A percentile compares a stretch with the other conserved stretches of the same genome.
phyloP scores from a whole-genome alignment of 2,797 vertebrate species.

The Agapornis canus region DNA sequence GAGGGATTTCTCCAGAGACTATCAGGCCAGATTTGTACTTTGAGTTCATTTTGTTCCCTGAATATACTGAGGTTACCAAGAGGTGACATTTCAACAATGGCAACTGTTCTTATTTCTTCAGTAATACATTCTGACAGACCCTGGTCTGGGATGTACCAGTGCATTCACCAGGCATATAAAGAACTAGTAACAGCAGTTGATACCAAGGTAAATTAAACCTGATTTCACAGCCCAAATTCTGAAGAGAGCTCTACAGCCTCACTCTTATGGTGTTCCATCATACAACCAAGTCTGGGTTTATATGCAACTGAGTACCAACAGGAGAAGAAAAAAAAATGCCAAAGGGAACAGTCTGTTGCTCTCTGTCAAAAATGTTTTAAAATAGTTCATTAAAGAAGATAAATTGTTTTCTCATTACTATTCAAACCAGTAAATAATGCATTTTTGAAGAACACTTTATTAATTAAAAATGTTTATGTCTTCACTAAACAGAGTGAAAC shows the following conservation, averaged over 20 bases:
- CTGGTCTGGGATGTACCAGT: not conserved
- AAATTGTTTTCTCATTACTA: slow-evolving; percentile 69
- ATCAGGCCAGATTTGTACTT: slow-evolving; percentile 26
- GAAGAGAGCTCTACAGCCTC: not conserved
- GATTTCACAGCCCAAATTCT: not conserved
- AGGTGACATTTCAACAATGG: slow-evolving; percentile 33
- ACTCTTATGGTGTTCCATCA: not conserved
- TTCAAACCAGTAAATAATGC: slow-evolving; percentile 70
- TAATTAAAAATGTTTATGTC: slow-evolving; percentile 74
- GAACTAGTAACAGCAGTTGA: not conserved
- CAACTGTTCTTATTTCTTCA: slow-evolving; percentile 3
- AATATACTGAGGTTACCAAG: slow-evolving; percentile 41
- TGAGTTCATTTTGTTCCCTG: slow-evolving; percentile 48
- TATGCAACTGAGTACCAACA: not conserved
- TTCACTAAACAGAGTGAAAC: slow-evolving; percentile 38
- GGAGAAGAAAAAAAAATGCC: not conserved
- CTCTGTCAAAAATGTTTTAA: slow-evolving; percentile 58
- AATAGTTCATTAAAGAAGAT: slow-evolving; percentile 68
- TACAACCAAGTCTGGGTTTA: not conserved
- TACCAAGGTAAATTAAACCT: not conserved
- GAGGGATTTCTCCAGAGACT: slow-evolving; percentile 43
- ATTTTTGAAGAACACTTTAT: slow-evolving; percentile 71
- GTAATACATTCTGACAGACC: not conserved
- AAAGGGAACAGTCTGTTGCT: slow-evolving; percentile 33
- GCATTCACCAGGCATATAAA: not conserved